Evolutionary conservation across 2,888 invertebrate species (phyloP).

Genomic region (Brenthis ino): DNA sequence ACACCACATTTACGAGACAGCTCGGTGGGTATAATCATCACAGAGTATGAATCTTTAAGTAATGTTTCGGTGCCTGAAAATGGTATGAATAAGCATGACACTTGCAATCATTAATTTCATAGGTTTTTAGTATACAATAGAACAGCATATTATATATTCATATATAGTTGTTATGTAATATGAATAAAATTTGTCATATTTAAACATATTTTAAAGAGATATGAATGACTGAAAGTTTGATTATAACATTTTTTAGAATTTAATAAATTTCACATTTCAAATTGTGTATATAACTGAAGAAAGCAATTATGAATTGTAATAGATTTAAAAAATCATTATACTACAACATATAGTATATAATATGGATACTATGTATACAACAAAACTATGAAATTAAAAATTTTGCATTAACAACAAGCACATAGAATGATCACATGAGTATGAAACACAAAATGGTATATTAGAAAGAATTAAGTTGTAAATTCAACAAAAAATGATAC

Average conservation of each 20-base stretch:
- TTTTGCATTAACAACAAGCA: slow-evolving; percentile 16
- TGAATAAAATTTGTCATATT: not conserved
- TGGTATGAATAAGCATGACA: slow-evolving; percentile 49
- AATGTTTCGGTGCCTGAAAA: slow-evolving; percentile 75
- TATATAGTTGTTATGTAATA: not conserved
- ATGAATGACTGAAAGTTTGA: too few species aligned
- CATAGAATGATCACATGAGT: slow-evolving; percentile 28
- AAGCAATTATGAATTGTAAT: too few species aligned
- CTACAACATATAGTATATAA: not conserved
- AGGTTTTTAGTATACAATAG: not conserved
- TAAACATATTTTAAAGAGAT: not conserved
- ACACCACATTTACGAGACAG: slow-evolving; percentile 84
- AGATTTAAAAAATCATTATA: not conserved
- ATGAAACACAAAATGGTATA: not conserved
- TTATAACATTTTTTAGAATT: too few species aligned
- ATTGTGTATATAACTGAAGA: too few species aligned
- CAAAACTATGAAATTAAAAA: slow-evolving; percentile 21
- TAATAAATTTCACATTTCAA: too few species aligned
- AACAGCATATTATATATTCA: too few species aligned
- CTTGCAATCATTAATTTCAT: slow-evolving; percentile 28
- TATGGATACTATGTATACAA: not conserved
- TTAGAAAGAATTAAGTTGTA: not conserved
- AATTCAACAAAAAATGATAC: not conserved
- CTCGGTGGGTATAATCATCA: slow-evolving; percentile 84
- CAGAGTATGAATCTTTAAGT: slow-evolving; percentile 77